Evolutionary conservation across 92 coral and sea anemone genomes (phyloP).

Genomic region (Zoanthus sociatus): DNA sequence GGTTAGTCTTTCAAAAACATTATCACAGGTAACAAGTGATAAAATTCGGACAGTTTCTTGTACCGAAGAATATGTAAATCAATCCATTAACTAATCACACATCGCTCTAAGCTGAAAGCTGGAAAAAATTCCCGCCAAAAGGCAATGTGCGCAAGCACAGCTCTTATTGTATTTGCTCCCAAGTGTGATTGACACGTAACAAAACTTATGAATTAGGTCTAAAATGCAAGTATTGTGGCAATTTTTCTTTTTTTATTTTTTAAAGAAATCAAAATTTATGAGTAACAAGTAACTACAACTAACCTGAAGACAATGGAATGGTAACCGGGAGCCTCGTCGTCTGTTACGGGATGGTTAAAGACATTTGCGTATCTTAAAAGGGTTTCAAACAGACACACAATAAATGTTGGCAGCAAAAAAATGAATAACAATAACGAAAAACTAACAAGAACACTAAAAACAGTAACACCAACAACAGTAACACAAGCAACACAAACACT

Average conservation of each 20-base stretch:
- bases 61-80: background rate
- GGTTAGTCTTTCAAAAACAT: background rate
- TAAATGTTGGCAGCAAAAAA: background rate
- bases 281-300: background rate
- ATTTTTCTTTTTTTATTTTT: too few relatives aligned
- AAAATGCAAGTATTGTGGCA: background rate
- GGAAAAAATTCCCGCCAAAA: background rate
- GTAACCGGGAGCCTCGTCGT: conserved; percentile 99
- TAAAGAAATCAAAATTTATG: too few relatives aligned
- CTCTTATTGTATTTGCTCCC: background rate
- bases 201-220: background rate
- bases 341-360: conserved; percentile 97
- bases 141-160: background rate
- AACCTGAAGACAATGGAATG: conserved; percentile 95
- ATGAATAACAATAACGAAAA: too few relatives aligned
- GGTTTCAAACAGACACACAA: background rate
- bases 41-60: background rate
- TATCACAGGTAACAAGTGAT: background rate
- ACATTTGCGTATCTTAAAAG: conserved; percentile 91
- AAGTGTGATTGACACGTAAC: background rate
- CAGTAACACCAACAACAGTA: background rate
- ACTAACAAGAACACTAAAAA: too few relatives aligned
- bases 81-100: background rate
- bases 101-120: background rate
- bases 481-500: too few relatives aligned